A percentile compares a stretch with the other conserved stretches of the same genome.
phyloP scores from a whole-genome alignment of 2,797 vertebrate species.

The Onychomys leucogaster region DNA sequence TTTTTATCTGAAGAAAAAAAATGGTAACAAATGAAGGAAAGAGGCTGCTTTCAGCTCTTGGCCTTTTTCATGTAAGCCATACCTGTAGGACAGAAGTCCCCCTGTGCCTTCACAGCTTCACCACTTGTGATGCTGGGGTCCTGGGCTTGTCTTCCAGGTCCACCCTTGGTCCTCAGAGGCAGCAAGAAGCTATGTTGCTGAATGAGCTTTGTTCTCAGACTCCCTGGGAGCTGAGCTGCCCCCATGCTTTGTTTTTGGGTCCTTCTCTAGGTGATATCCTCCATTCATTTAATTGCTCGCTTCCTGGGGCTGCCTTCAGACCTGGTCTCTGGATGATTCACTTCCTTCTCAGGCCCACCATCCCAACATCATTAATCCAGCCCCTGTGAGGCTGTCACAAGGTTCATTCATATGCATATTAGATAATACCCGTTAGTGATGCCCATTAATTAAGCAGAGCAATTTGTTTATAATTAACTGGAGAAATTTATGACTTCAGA shows the following conservation, averaged over 20 bases:
- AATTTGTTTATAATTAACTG: constrained; percentile 86
- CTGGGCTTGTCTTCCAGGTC: neutral
- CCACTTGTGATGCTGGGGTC: neutral
- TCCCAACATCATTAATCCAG: constrained; percentile 70
- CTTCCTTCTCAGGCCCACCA: constrained; percentile 54
- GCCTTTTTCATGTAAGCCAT: neutral
- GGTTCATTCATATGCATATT: constrained; percentile 74
- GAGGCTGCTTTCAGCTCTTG: neutral
- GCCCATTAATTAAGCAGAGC: constrained; percentile 82
- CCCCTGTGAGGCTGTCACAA: constrained; percentile 53
- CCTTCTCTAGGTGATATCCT: neutral
- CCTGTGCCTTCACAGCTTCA: neutral
- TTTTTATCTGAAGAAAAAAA: neutral
- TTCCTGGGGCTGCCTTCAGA: neutral
- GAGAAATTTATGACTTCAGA: constrained; percentile 83
- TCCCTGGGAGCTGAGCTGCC: neutral
- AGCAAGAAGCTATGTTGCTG: neutral
- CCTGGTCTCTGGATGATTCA: neutral
- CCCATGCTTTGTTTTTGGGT: neutral
- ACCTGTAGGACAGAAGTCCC: neutral
- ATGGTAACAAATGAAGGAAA: neutral
- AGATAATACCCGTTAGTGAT: constrained; percentile 71
- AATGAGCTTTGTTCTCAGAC: neutral
- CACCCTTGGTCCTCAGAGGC: neutral
- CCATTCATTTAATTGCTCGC: neutral